Evolutionary conservation across 2,797 vertebrate genomes (phyloP).

Genomic region (Leptatherina wallacei): DNA sequence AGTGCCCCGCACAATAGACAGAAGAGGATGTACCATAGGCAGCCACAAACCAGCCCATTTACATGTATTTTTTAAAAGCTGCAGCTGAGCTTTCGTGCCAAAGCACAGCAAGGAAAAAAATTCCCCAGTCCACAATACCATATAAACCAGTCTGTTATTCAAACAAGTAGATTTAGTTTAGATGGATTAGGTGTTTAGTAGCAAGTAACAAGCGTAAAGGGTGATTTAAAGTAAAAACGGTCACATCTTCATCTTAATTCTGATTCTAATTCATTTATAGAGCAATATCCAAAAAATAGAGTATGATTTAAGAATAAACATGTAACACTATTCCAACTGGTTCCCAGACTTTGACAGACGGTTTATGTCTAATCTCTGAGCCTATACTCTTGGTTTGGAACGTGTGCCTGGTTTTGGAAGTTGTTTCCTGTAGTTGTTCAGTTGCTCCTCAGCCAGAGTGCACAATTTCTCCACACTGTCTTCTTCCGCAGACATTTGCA

Average conservation of each 20-base stretch:
- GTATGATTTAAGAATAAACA: not conserved
- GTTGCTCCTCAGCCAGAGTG: conserved; percentile 59
- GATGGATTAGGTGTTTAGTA: not conserved
- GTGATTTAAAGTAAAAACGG: not conserved
- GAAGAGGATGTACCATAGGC: conserved; percentile 22
- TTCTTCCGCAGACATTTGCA: conserved; percentile 60
- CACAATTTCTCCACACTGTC: conserved; percentile 64
- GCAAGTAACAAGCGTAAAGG: not conserved
- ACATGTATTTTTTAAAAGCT: conserved; percentile 60
- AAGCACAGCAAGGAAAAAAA: conserved; percentile 1
- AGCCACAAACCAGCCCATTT: conserved; percentile 28
- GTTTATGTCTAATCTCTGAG: not conserved
- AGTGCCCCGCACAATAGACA: conserved; percentile 34
- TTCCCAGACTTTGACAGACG: not conserved
- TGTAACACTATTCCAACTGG: not conserved
- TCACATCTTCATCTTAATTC: not conserved
- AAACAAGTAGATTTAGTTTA: not conserved
- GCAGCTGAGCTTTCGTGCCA: conserved; percentile 25
- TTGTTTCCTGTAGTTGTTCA: conserved; percentile 64
- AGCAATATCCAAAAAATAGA: not conserved
- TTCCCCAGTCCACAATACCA: not conserved
- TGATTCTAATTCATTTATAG: not conserved
- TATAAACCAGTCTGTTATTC: not conserved
- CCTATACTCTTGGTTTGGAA: not conserved
- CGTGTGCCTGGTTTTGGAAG: conserved; percentile 72